Evolutionary conservation across 53 echinoderm and acorn worm genomes (phyloP), one percentile per base, ranked within the genome.

Genomic region (Patiria pectinifera): DNA sequence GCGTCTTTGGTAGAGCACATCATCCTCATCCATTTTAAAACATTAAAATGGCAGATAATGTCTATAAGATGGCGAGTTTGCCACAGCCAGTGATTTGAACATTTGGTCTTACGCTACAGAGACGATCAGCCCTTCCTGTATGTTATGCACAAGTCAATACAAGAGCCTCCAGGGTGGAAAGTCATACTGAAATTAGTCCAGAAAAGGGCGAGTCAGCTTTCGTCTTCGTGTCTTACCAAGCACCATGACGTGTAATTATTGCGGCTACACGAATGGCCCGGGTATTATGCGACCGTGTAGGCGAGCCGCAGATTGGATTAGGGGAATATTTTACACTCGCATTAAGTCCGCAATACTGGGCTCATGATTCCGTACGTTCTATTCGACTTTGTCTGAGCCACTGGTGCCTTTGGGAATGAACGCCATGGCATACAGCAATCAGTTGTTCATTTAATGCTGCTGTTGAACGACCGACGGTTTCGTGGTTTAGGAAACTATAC

Each of bases 91-190:
- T 15, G 19, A 2, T 66, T 66, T 66, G 10, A 66, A 15, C 14
- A 79, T 45, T 79, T 79, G 16, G 48, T 4, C 76, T 76, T 76
- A 76, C 12, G 76, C n/a, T 23, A 76, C 69, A 23, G 8, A 74
- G 3, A 22, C 10, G 12, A 45, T 46, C 79, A 18, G 6, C 14
- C 10, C 24, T 79, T 79, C 83, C 59, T 82, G 45, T 45, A 78
- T 78, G 43, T 58, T 87, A 87, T 87, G 87, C 87, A 85, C 35
- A 53, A 48, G 76, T 87, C 87, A 87, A 76, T 87, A 76, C 24
- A 76, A 69, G 47, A 53, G 76, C 78, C 88, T 61, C 44, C 35
- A 48, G 88, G 88, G 88, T 78, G 62, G 53, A 78, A 88, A 62
- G 24, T 43, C 61, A 88, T 45, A 78, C 88, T 78, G 61, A 62